phyloP scores from a whole-genome alignment of 2,888 invertebrate species.

The Vannuccia rotundouncinata region DNA sequence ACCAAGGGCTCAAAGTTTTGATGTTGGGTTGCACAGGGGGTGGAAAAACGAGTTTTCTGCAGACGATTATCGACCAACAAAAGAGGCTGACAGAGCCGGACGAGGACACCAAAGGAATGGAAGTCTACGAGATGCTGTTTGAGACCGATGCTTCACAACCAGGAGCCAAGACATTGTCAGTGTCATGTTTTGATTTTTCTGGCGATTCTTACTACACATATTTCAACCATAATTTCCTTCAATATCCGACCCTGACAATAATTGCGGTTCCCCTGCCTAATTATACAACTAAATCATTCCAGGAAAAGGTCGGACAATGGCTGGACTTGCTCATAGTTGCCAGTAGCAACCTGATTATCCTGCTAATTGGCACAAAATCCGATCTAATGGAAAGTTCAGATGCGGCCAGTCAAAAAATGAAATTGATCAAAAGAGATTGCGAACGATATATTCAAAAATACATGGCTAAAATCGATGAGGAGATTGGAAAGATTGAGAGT shows the following conservation, averaged over 20 bases:
- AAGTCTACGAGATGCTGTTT: slow-evolving; percentile 44
- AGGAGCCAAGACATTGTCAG: slow-evolving; percentile 42
- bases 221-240: slow-evolving; percentile 49
- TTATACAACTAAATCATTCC: slow-evolving; percentile 45
- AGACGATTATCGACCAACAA: slow-evolving; percentile 51
- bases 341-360: slow-evolving; percentile 46
- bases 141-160: slow-evolving; percentile 45
- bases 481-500: slow-evolving; percentile 48
- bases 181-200: slow-evolving; percentile 52
- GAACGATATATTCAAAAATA: slow-evolving; percentile 43
- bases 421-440: slow-evolving; percentile 44
- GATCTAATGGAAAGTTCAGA: slow-evolving; percentile 44
- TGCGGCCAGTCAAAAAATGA: slow-evolving; percentile 41
- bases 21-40: slow-evolving; percentile 46
- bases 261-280: slow-evolving; percentile 20
- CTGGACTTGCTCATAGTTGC: slow-evolving; percentile 52
- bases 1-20: slow-evolving; percentile 47
- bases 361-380: slow-evolving; percentile 51
- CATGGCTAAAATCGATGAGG: slow-evolving; percentile 43
- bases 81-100: slow-evolving; percentile 47
- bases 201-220: slow-evolving; percentile 49
- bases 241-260: slow-evolving; percentile 40
- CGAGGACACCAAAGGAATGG: slow-evolving; percentile 48
- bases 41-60: slow-evolving; percentile 49
- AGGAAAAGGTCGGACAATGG: slow-evolving; percentile 50